phyloP scores from a whole-genome alignment of 1,140 invertebrate genomes.

The Cecropterus lyciades region DNA sequence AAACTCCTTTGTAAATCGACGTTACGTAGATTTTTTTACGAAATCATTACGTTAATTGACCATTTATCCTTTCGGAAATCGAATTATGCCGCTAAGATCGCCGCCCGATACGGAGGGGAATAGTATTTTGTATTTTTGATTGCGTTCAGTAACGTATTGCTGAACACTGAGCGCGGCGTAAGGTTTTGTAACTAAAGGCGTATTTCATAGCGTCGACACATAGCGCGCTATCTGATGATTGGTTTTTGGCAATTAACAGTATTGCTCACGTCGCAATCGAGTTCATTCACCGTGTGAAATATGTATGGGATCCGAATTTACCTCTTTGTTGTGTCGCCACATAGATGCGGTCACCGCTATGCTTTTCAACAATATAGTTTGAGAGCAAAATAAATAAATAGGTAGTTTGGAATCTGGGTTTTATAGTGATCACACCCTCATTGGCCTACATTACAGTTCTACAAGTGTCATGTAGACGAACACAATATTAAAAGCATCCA shows the following conservation, averaged over 20 bases:
- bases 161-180: slow-evolving; percentile 27
- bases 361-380: slow-evolving; percentile 31
- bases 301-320: slow-evolving; percentile 75
- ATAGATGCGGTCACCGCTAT: slow-evolving; percentile 45
- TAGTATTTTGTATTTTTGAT: slow-evolving; percentile 38
- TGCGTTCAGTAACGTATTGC: slow-evolving; percentile 31
- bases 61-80: slow-evolving; percentile 38
- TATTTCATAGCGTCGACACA: slow-evolving; percentile 78
- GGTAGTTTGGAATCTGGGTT: neutral
- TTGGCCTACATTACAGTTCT: neutral
- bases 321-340: slow-evolving; percentile 64
- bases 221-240: slow-evolving; percentile 82
- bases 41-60: slow-evolving; percentile 32
- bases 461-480: too few species aligned
- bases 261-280: slow-evolving; percentile 77
- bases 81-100: slow-evolving; percentile 30
- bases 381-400: slow-evolving; percentile 15
- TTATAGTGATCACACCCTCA: neutral
- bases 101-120: slow-evolving; percentile 23
- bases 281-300: slow-evolving; percentile 82
- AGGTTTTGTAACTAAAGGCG: slow-evolving; percentile 77
- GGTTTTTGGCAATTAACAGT: slow-evolving; percentile 84
- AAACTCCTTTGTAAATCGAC: slow-evolving; percentile 26
- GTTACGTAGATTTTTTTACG: slow-evolving; percentile 29
- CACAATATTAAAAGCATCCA: too few species aligned